These are phyloP conservation scores for Limnephilus auricula DNA, from an alignment of 2,888 invertebrate species.

Conservation along the genomic window DNA sequence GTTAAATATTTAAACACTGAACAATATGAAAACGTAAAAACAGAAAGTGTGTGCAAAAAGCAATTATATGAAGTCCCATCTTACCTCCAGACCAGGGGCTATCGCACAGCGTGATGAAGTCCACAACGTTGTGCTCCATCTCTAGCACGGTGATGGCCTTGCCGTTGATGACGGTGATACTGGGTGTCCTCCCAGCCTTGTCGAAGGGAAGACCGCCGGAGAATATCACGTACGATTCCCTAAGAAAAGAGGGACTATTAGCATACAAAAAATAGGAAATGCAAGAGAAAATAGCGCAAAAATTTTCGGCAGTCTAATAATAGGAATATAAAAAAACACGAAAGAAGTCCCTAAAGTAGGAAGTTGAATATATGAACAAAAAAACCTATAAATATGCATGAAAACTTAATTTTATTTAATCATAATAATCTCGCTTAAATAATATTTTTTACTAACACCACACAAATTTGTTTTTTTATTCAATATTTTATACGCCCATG, in stretches of 20 bases:
- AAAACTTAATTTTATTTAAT: too few relatives aligned
- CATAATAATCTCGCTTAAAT: too few relatives aligned
- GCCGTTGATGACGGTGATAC: slow-evolving; percentile 96
- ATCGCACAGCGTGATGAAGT: slow-evolving; percentile 97
- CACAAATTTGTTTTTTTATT: too few relatives aligned
- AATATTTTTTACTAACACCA: too few relatives aligned
- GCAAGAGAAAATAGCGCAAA: not conserved
- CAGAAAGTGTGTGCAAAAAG: not conserved
- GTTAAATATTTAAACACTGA: too few relatives aligned
- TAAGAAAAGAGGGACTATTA: slow-evolving; percentile 72
- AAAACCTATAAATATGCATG: too few relatives aligned
- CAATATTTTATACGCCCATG: too few relatives aligned
- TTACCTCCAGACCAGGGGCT: slow-evolving; percentile 95
- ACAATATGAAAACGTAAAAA: slow-evolving; percentile 12
- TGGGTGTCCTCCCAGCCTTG: slow-evolving; percentile 92
- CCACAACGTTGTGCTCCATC: slow-evolving; percentile 99
- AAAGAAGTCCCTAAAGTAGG: too few relatives aligned
- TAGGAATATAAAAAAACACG: too few relatives aligned
- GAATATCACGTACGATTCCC: slow-evolving; percentile 97
- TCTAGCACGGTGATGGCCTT: slow-evolving; percentile 98
- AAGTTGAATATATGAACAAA: too few relatives aligned
- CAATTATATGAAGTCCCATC: slow-evolving; percentile 66
- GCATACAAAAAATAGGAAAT: not conserved
- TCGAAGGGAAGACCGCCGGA: slow-evolving; percentile 97
- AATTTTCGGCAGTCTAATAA: not conserved